A percentile compares a stretch with the other conserved stretches of the same genome.
Evolutionary conservation across 2,888 invertebrate species (phyloP).

Genomic region (Caenorhabditis becei): DNA sequence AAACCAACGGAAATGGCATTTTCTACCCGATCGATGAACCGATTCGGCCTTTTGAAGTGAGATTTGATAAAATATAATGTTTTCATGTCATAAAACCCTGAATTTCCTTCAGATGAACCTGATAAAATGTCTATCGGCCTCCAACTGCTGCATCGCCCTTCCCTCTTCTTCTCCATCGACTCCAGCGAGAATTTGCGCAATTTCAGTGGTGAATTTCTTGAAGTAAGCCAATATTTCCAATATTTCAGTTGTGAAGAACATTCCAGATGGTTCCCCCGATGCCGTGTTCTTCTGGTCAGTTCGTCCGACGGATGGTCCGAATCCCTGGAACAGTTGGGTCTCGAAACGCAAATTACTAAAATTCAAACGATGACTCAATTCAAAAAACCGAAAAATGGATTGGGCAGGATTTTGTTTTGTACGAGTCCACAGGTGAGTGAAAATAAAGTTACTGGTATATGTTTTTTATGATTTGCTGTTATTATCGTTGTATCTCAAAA

Average conservation of each 20-base stretch:
- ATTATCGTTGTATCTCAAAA: no score
- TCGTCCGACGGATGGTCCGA: slow-evolving; percentile 25
- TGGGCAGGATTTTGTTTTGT: slow-evolving; percentile 35
- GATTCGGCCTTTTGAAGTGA: slow-evolving; percentile 48
- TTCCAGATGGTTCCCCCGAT: slow-evolving; percentile 59
- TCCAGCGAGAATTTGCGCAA: slow-evolving; percentile 31
- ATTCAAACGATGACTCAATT: slow-evolving; percentile 41
- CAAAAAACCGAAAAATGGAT: slow-evolving; percentile 35
- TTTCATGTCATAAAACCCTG: not conserved
- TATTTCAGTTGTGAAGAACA: not conserved
- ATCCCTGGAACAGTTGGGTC: slow-evolving; percentile 31
- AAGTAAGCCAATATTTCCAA: slow-evolving; percentile 17
- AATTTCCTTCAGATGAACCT: slow-evolving; percentile 39
- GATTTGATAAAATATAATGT: not conserved
- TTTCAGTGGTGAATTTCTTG: slow-evolving; percentile 47
- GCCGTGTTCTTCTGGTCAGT: slow-evolving; percentile 35
- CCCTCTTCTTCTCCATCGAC: slow-evolving; percentile 45
- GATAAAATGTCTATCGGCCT: slow-evolving; percentile 25
- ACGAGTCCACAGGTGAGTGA: slow-evolving; percentile 21
- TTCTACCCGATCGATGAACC: slow-evolving; percentile 55
- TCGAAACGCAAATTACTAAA: slow-evolving; percentile 37
- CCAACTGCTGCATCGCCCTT: slow-evolving; percentile 53
- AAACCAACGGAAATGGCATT: slow-evolving; percentile 33
- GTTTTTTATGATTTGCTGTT: no score
- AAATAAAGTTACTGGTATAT: no score